Base-by-base conservation (phyloP, 2,113 vertebrate species). In the Labeo catla region DNA sequence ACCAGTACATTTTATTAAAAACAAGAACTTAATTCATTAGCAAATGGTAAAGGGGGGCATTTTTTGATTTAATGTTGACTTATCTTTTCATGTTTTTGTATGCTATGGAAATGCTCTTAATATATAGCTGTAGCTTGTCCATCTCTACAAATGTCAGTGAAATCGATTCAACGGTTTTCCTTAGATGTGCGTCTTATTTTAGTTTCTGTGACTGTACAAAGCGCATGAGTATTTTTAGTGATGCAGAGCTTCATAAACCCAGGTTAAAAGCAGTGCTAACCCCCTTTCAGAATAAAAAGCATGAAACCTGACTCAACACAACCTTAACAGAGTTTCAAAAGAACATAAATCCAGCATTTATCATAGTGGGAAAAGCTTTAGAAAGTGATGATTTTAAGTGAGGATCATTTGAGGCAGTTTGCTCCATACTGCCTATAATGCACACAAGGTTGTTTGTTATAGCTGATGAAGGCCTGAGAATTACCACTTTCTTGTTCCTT, bases 401-500 rank as follows among this genome's bases (percentile, higher is more conserved):
- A 57, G 82, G 10, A 50, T 76, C 10, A 57, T 34, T 84, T 49
- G 19, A 54, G 49, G 16, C 65, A n/a, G 81, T 57, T 68, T 83
- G 66, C 66, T 50, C 36, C 21, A 23, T 63, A 45, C 3, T 11
- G n/a, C 43, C 43, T 50, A 50, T 76, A 80, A 61, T 43, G 57
- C 57, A 49, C 72, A 74, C 72, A 49, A 7, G 45, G 45, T 13
- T 74, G 72, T 74, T 74, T 74, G 43, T 43, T 63, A 13, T 36
- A 63, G 77, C 36, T 63, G 77, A 80, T n/a, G 57, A 80, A 43
- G 77, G 77, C 10, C 5, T 63, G 54, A 80, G 36, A 80, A 80
- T 63, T 80, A 23, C 77, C 57, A 63, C 10, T 43, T 80, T 63
- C 34, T 45, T 63, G 10, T 80, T 80, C 78, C 78, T 47, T 36